Percentiles rank a stretch among this genome's conserved stretches.
These are phyloP conservation scores for Diaperis boleti DNA, from an alignment of 2,888 invertebrate genomes.

Conservation along the genomic window DNA sequence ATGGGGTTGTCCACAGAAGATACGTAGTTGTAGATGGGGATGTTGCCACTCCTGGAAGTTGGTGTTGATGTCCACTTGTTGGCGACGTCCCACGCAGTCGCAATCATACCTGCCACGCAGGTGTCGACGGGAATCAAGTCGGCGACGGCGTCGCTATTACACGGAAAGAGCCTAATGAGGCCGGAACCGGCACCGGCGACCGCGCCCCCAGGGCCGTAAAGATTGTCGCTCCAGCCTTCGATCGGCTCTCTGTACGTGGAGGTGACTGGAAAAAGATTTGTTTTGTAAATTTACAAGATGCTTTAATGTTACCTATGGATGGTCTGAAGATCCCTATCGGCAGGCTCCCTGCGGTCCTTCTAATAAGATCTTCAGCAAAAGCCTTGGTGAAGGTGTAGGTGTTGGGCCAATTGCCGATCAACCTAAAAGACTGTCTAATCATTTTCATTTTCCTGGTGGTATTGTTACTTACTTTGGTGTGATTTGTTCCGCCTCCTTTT, in stretches of 20 bases:
- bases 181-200: slow-evolving; percentile 69
- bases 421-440: slow-evolving; percentile 62
- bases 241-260: slow-evolving; percentile 64
- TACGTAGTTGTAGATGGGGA: slow-evolving; percentile 86
- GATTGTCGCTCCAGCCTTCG: slow-evolving; percentile 77
- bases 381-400: slow-evolving; percentile 92
- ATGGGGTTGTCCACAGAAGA: slow-evolving; percentile 84
- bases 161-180: slow-evolving; percentile 71
- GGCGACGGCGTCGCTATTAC: slow-evolving; percentile 67
- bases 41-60: slow-evolving; percentile 44
- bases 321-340: slow-evolving; percentile 86
- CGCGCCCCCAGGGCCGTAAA: slow-evolving; percentile 75
- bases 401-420: slow-evolving; percentile 80
- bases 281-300: slow-evolving; percentile 8
- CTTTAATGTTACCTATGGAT: slow-evolving; percentile 73
- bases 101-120: slow-evolving; percentile 73
- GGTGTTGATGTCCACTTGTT: slow-evolving; percentile 14
- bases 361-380: slow-evolving; percentile 79
- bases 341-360: slow-evolving; percentile 70
- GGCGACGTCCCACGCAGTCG: slow-evolving; percentile 69
- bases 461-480: slow-evolving; percentile 64
- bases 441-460: slow-evolving; percentile 12
- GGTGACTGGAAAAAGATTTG: slow-evolving; percentile 23
- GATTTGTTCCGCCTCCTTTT: slow-evolving; percentile 52
- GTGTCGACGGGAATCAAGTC: slow-evolving; percentile 78